Evolutionary conservation across 2,113 vertebrate genomes (phyloP), one percentile per base, ranked within the genome.

Genomic region (Laticauda laticaudata): DNA sequence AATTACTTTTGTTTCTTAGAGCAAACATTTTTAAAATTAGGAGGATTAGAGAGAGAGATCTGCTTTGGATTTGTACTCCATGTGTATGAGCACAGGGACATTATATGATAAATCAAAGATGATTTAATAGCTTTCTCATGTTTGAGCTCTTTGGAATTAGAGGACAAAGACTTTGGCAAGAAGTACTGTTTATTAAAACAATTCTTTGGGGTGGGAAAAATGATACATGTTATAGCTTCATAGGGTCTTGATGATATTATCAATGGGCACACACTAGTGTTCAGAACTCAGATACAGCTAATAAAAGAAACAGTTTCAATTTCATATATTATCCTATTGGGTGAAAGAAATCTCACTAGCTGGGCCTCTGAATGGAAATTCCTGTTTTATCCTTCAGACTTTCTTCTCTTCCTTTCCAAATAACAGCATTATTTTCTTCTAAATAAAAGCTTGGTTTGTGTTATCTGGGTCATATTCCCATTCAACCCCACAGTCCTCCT

Each of bases 11-110:
- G 87, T 90, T 54, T 94, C 69, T 94, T 86, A 91, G 88, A 94
- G 43, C 89, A 96, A 91, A 91, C 9, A 75, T 59, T 93, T 59
- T 45, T 95, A 94, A 91, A 96, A 93, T 93, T 93, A 96, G 90
- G 53, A 90, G 39, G 92, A 95, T 92, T 93, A 94, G 10, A 81
- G 57, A 12, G 69, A 12, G 69, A 81, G 1, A 43, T 96, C 91
- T 69, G 5, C 55, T 93, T 90, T 24, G 91, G 29, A 2, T 45
- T 81, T 90, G 88, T 39, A 48, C 26, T 48, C n/a, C 29, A 51
- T 34, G 23, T 54, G 48, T 39, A 91, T 34, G 23, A 89, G 57
- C 15, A 11, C 2, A 24, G 23, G 5, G 48, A 12, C 86, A 18
- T 87, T 91, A 90, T 93, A 5, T 87, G 90, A 93, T 64, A 43